These are phyloP conservation scores for Alsophila aescularia DNA, from an alignment of 2,888 invertebrate genomes.

Conservation along the genomic window DNA sequence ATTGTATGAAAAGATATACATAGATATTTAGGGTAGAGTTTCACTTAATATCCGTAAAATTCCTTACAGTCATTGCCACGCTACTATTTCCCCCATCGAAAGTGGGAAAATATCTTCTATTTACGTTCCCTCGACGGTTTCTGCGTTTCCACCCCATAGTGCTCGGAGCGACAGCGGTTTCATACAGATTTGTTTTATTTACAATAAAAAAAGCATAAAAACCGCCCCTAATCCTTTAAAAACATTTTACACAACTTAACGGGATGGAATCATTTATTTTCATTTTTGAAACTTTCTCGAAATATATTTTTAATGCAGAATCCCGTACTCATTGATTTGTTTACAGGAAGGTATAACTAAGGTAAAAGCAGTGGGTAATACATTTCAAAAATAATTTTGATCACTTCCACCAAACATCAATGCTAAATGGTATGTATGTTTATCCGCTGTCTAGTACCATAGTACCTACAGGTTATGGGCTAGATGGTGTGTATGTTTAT, in stretches of 20 bases:
- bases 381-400: no score
- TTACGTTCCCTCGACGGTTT: slow-evolving; percentile 54
- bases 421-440: no score
- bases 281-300: slow-evolving; percentile 2
- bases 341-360: no score
- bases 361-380: no score
- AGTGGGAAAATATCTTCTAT: slow-evolving; percentile 56
- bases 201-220: slow-evolving; percentile 19
- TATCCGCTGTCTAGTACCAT: no score
- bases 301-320: neutral
- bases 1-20: no score
- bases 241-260: slow-evolving; percentile 9
- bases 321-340: neutral
- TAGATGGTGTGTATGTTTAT: no score
- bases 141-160: slow-evolving; percentile 19
- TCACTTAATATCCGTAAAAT: neutral
- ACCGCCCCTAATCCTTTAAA: slow-evolving; percentile 16
- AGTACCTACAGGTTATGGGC: no score
- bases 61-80: slow-evolving; percentile 35
- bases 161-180: slow-evolving; percentile 12
- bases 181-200: slow-evolving; percentile 20
- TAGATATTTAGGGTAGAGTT: neutral
- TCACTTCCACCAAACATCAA: no score
- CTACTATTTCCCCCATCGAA: slow-evolving; percentile 43
- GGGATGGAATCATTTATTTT: slow-evolving; percentile 13